Evolutionary conservation across 2,888 invertebrate species (phyloP).

Genomic region (Gnatocerus cornutus): DNA sequence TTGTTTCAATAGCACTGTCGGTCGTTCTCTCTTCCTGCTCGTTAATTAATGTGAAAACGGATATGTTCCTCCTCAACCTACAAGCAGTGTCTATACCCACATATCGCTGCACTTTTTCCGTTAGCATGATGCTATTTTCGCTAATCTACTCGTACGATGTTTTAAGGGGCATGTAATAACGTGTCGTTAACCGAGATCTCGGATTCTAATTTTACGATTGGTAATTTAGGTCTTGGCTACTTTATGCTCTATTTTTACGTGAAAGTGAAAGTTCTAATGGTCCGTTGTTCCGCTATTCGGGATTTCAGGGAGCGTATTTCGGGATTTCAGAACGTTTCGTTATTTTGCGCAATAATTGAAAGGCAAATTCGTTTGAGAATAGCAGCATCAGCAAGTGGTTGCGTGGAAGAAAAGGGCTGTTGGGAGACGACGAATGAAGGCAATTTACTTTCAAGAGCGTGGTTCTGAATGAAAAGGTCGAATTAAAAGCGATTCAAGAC

Average conservation of each 20-base stretch:
- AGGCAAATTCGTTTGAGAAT: conserved; percentile 1
- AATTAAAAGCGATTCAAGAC: conserved; percentile 50
- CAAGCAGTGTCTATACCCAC: conserved; percentile 15
- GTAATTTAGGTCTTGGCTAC: conserved; percentile 49
- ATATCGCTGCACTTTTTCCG: conserved; percentile 23
- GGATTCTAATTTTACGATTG: conserved; percentile 41
- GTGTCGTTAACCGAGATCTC: conserved; percentile 55
- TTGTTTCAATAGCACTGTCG: conserved; percentile 31
- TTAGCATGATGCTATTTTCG: conserved; percentile 41
- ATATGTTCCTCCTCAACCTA: conserved; percentile 21
- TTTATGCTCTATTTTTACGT: conserved; percentile 47
- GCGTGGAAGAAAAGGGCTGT: conserved; percentile 6
- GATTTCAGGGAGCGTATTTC: neutral
- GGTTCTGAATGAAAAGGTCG: conserved; percentile 50
- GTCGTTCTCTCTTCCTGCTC: conserved; percentile 42
- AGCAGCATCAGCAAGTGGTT: conserved; percentile 12
- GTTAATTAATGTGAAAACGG: conserved; percentile 41
- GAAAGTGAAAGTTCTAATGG: conserved; percentile 48
- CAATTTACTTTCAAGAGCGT: conserved; percentile 52
- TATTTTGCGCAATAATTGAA: conserved; percentile 8
- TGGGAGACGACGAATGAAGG: conserved; percentile 51
- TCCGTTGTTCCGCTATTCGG: conserved; percentile 27
- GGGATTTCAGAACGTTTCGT: neutral
- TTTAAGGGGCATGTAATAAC: conserved; percentile 52
- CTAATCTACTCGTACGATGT: conserved; percentile 49